A percentile compares a stretch with the other conserved stretches of the same genome.
Evolutionary conservation across 2,888 invertebrate species (phyloP).

Genomic region (Sinelater perroti): DNA sequence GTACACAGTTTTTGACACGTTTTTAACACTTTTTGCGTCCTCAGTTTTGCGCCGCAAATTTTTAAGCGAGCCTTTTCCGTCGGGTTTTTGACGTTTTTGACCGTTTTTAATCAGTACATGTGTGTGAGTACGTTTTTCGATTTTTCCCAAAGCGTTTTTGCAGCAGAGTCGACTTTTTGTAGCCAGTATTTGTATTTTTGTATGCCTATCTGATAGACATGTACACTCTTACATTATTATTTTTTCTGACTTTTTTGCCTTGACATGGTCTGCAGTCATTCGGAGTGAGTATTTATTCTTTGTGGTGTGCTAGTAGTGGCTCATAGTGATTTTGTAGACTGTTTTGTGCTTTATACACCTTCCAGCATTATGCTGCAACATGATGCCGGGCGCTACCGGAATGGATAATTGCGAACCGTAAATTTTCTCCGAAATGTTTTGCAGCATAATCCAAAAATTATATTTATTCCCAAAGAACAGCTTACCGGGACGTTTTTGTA

Average conservation of each 20-base stretch:
- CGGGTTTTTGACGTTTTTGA: slow-evolving; percentile 42
- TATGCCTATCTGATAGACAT: slow-evolving; percentile 45
- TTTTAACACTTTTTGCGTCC: slow-evolving; percentile 45
- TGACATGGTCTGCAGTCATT: slow-evolving; percentile 73
- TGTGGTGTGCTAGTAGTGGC: slow-evolving; percentile 63
- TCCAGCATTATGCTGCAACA: slow-evolving; percentile 27
- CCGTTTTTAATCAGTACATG: slow-evolving; percentile 69
- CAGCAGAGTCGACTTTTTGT: slow-evolving; percentile 58
- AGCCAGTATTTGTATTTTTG: slow-evolving; percentile 46
- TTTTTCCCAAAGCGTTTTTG: slow-evolving; percentile 62
- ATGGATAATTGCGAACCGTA: no score
- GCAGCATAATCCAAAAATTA: slow-evolving; percentile 32
- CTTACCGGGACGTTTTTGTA: slow-evolving; percentile 39
- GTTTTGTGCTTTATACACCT: slow-evolving; percentile 46
- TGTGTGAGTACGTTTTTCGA: slow-evolving; percentile 67
- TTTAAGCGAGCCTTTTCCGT: slow-evolving; percentile 43
- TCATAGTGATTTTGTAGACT: slow-evolving; percentile 35
- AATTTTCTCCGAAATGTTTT: slow-evolving; percentile 13
- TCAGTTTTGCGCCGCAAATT: slow-evolving; percentile 37
- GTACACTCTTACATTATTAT: slow-evolving; percentile 60
- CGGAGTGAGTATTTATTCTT: slow-evolving; percentile 76
- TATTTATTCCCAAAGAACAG: slow-evolving; percentile 39
- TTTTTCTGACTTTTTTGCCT: slow-evolving; percentile 73
- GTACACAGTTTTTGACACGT: slow-evolving; percentile 36
- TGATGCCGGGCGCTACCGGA: no score